phyloP scores from a whole-genome alignment of 2,797 vertebrate genomes.

The Amblyraja radiata region DNA sequence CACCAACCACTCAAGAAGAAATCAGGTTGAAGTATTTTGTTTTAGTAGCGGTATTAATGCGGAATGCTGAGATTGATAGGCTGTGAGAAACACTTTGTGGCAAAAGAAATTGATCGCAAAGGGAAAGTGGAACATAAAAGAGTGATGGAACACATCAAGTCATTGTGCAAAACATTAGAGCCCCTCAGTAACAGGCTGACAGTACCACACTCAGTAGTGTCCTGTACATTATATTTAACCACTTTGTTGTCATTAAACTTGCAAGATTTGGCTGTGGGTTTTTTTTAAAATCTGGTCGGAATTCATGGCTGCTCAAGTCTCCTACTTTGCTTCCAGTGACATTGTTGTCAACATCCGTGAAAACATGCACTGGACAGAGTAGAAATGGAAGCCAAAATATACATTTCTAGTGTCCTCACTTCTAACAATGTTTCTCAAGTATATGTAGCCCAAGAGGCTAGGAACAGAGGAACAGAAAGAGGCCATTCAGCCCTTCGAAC shows the following conservation, averaged over 20 bases:
- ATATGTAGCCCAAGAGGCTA: too few relatives aligned
- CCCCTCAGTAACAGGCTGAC: background rate
- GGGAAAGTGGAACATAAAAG: background rate
- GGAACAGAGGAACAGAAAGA: background rate
- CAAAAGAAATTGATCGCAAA: background rate
- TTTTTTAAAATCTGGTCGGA: background rate
- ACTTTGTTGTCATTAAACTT: background rate
- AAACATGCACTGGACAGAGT: background rate
- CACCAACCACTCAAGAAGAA: background rate
- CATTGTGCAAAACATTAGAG: background rate
- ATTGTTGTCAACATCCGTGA: background rate
- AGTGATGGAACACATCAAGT: background rate
- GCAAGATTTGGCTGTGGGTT: background rate
- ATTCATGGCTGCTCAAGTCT: background rate
- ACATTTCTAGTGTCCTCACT: background rate
- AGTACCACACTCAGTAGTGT: background rate
- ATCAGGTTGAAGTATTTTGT: background rate
- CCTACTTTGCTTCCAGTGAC: background rate
- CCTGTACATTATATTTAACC: background rate
- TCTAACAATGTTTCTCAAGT: conserved; percentile 6
- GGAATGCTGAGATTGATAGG: background rate
- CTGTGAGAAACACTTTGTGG: background rate
- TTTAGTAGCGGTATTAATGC: background rate
- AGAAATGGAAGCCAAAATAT: background rate
- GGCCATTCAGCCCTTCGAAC: background rate